Conservation (phyloP, 2,113 vertebrate genomes). For the Etheostoma spectabile region DNA sequence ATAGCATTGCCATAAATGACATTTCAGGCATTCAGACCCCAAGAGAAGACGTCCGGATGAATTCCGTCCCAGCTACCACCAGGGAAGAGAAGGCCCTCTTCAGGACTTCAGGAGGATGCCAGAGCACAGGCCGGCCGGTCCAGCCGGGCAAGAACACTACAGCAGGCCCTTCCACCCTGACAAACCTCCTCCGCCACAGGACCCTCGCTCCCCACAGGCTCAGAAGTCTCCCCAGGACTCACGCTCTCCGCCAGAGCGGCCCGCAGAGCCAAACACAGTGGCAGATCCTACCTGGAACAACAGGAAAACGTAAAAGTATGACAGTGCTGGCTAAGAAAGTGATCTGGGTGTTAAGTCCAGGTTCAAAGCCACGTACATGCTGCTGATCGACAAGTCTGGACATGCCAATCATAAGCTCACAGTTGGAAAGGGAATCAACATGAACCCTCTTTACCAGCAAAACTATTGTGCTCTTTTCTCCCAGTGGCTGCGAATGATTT, state of each 20-base stretch:
- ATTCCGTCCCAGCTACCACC: conserved; percentile 91
- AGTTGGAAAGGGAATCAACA: conserved; percentile 66
- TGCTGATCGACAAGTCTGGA: conserved; percentile 62
- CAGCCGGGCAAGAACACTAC: conserved; percentile 92
- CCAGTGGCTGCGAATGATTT: conserved; percentile 40
- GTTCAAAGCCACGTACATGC: conserved; percentile 48
- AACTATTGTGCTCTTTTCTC: conserved; percentile 35
- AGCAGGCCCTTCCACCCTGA: conserved; percentile 91
- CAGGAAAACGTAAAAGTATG: conserved; percentile 88
- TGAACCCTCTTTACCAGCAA: conserved; percentile 68
- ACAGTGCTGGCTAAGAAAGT: background rate
- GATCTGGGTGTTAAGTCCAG: conserved; percentile 13
- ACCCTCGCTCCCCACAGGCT: conserved; percentile 93
- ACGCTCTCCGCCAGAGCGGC: conserved; percentile 92
- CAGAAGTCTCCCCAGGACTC: conserved; percentile 96
- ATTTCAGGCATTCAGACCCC: conserved; percentile 90
- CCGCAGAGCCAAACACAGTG: conserved; percentile 87
- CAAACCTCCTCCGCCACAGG: conserved; percentile 87
- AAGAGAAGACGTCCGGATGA: conserved; percentile 94
- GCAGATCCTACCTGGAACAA: conserved; percentile 93
- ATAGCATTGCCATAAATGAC: background rate
- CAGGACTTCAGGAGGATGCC: conserved; percentile 95
- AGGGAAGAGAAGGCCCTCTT: conserved; percentile 82
- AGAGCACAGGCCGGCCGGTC: conserved; percentile 89
- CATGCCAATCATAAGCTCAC: conserved; percentile 67